These are phyloP conservation scores for Chymomyza procnemis DNA, from an alignment of 2,888 invertebrate species.

Conservation along the genomic window DNA sequence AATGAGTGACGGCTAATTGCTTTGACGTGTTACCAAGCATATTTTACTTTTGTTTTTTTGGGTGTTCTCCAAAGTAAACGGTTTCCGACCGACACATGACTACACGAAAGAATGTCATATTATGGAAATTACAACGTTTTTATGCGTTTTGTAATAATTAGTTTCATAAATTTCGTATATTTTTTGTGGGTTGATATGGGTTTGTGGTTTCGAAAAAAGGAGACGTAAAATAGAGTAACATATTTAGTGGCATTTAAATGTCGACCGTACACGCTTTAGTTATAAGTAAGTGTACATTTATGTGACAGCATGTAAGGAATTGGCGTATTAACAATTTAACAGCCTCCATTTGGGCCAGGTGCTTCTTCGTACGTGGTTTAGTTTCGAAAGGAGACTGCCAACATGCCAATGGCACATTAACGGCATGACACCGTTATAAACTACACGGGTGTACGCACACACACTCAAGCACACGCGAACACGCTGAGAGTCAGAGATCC, in stretches of 20 bases:
- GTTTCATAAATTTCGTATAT: slow-evolving; percentile 31
- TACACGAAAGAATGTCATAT: not conserved
- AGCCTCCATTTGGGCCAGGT: slow-evolving; percentile 49
- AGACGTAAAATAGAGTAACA: slow-evolving; percentile 43
- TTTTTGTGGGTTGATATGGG: slow-evolving; percentile 35
- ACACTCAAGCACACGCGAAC: slow-evolving; percentile 1
- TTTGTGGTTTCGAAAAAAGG: slow-evolving; percentile 39
- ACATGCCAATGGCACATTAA: slow-evolving; percentile 75
- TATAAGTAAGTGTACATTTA: not conserved
- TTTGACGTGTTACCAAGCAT: slow-evolving; percentile 38
- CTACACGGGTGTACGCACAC: slow-evolving; percentile 41
- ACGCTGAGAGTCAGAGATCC: not conserved
- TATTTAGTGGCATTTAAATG: slow-evolving; percentile 18
- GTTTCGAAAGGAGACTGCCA: not conserved
- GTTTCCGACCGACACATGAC: not conserved
- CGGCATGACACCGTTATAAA: slow-evolving; percentile 72
- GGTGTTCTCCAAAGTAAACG: not conserved
- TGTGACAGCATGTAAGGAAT: slow-evolving; percentile 57
- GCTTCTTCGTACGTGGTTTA: slow-evolving; percentile 22
- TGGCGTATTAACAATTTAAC: slow-evolving; percentile 67
- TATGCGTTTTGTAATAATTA: slow-evolving; percentile 32
- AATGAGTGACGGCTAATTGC: slow-evolving; percentile 20
- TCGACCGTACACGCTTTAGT: too few relatives aligned
- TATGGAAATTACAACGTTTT: slow-evolving; percentile 49
- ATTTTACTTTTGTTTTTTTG: slow-evolving; percentile 21